These are phyloP conservation scores for Isurus oxyrinchus DNA, from an alignment of 2,113 vertebrate species.

Conservation along the genomic window DNA sequence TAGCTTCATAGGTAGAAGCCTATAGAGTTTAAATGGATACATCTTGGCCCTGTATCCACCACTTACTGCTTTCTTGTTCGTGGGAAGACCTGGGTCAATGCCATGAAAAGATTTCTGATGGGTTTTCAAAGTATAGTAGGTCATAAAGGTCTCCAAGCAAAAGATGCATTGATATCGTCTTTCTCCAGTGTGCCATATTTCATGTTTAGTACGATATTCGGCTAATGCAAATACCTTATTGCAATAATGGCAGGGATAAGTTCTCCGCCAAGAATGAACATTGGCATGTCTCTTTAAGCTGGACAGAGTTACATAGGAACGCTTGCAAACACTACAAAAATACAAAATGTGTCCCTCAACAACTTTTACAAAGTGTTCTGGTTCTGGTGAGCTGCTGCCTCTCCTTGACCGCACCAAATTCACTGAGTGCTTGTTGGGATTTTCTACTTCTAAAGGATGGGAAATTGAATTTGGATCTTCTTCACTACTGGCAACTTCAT, in stretches of 20 bases:
- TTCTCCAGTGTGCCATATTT: conserved; percentile 97
- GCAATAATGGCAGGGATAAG: conserved; percentile 95
- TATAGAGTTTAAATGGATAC: conserved; percentile 92
- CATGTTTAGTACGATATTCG: conserved; percentile 93
- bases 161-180: conserved; percentile 97
- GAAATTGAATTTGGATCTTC: conserved; percentile 47
- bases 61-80: conserved; percentile 81
- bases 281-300: conserved; percentile 93
- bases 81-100: conserved; percentile 82
- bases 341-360: conserved; percentile 76
- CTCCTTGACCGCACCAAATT: conserved; percentile 43
- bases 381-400: conserved; percentile 54
- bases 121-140: conserved; percentile 96
- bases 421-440: conserved; percentile 47
- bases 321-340: conserved; percentile 83
- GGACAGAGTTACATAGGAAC: conserved; percentile 86
- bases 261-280: conserved; percentile 93
- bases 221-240: conserved; percentile 96
- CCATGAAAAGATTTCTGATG: conserved; percentile 97
- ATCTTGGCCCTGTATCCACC: conserved; percentile 81
- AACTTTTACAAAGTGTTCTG: conserved; percentile 65
- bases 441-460: conserved; percentile 51
- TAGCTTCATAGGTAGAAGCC: conserved; percentile 92
- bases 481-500: conserved; percentile 48
- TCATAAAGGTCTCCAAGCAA: conserved; percentile 96